Percentiles rank a stretch among this genome's conserved stretches.
Evolutionary conservation across 1,140 invertebrate genomes (phyloP).

Genomic region (Drosophila rufa): DNA sequence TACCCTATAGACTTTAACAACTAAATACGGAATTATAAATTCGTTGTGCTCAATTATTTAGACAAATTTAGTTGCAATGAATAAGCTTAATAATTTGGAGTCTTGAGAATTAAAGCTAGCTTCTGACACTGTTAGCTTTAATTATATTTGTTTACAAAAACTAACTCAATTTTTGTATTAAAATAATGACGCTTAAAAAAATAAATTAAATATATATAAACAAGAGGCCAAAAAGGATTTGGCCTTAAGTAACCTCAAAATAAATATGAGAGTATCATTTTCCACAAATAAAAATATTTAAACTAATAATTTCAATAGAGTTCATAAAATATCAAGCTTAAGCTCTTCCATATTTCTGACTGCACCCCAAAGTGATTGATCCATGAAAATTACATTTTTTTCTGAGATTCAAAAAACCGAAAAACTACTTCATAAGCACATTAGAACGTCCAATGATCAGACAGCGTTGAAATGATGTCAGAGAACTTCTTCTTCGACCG

Average conservation of each 20-base stretch:
- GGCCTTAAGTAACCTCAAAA: no score
- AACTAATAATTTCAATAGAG: no score
- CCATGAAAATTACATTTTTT: not conserved
- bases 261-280: no score
- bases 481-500: constrained; percentile 5
- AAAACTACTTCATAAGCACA: constrained; percentile 1
- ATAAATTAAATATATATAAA: no score
- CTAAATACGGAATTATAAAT: not conserved
- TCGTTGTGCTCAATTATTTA: not conserved
- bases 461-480: constrained; percentile 26
- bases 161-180: no score
- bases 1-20: not conserved
- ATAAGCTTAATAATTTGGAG: no score
- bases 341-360: no score
- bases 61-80: not conserved
- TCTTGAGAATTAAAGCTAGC: no score
- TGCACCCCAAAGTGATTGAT: not conserved
- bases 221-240: no score
- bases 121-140: no score
- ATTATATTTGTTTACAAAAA: no score
- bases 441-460: constrained; percentile 1
- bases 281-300: not conserved
- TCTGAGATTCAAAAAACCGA: not conserved
- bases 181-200: no score
- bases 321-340: not conserved